Evolutionary conservation across 2,888 invertebrate genomes (phyloP).

Genomic region (Saturnia pavonia): DNA sequence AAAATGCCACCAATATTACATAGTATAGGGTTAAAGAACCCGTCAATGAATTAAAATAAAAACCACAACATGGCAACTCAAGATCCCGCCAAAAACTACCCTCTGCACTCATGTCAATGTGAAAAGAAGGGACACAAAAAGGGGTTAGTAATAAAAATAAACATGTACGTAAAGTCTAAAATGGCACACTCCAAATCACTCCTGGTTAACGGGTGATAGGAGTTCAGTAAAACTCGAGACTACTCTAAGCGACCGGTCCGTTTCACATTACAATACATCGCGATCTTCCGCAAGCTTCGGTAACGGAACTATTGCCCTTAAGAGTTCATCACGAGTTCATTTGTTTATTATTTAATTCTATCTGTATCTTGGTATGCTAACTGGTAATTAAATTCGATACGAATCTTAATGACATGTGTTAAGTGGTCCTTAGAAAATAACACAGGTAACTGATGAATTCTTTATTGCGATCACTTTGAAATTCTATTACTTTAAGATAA

Average conservation of each 20-base stretch:
- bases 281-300: constrained; percentile 4
- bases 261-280: constrained; percentile 9
- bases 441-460: neutral
- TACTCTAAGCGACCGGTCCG: neutral
- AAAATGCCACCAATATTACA: too few species aligned
- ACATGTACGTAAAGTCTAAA: neutral
- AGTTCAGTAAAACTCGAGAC: neutral
- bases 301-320: constrained; percentile 8
- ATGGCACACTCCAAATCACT: neutral
- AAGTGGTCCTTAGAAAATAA: neutral
- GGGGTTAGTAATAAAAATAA: too few species aligned
- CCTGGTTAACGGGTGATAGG: neutral
- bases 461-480: too few species aligned
- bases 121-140: neutral
- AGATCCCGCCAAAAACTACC: too few species aligned
- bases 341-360: neutral
- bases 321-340: neutral
- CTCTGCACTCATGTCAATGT: neutral
- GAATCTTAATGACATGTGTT: neutral
- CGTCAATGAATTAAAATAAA: too few species aligned
- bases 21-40: too few species aligned
- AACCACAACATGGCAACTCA: too few species aligned
- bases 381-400: neutral
- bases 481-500: too few species aligned
- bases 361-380: neutral